Evolutionary conservation across 2,797 vertebrate genomes (phyloP).

Genomic region (Betta splendens): DNA sequence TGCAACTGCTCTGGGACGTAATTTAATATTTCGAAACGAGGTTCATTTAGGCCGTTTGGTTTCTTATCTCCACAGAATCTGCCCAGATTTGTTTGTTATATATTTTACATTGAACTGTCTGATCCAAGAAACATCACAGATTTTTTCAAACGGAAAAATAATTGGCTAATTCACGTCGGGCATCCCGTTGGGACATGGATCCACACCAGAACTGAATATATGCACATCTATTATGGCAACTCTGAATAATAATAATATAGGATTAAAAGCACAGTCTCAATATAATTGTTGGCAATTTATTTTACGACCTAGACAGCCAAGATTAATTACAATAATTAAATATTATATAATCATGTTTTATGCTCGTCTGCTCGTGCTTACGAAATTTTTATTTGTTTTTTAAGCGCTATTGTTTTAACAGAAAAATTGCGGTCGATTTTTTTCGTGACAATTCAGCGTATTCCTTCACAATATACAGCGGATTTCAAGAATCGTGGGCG

Average conservation of each 20-base stretch:
- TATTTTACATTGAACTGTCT: constrained; percentile 78
- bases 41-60: not conserved
- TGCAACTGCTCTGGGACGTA: no score
- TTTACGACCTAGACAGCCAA: no score
- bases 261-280: no score
- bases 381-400: not conserved
- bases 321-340: no score
- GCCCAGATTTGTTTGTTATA: constrained; percentile 15
- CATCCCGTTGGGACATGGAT: constrained; percentile 71
- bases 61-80: not conserved
- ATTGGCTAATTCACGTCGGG: constrained; percentile 76
- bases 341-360: no score
- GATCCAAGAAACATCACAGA: constrained; percentile 82
- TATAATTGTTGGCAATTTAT: no score
- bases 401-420: constrained; percentile 6
- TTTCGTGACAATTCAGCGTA: not conserved
- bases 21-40: not conserved
- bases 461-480: not conserved
- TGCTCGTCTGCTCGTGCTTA: not conserved
- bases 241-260: constrained; percentile 50
- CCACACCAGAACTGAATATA: constrained; percentile 61
- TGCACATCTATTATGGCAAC: constrained; percentile 55
- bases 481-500: constrained; percentile 28
- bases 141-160: constrained; percentile 88
- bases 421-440: constrained; percentile 7